These are phyloP conservation scores for Drosophila watanabei DNA, from an alignment of 1,140 invertebrate genomes.

Conservation along the genomic window DNA sequence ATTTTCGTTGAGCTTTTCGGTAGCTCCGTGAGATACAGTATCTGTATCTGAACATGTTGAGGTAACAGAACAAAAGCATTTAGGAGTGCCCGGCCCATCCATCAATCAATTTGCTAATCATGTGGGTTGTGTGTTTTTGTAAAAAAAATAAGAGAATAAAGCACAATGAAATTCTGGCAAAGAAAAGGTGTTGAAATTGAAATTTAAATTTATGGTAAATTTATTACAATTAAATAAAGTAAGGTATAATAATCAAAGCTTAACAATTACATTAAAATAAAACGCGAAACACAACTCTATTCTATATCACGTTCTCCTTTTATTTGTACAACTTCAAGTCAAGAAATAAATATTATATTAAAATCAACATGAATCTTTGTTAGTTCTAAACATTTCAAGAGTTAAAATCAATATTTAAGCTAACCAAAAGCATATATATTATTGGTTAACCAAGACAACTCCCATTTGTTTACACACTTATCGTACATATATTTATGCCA, in stretches of 20 bases:
- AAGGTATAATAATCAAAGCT: background rate
- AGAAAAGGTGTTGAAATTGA: conserved; percentile 38
- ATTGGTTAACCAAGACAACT: background rate
- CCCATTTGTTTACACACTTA: conserved; percentile 12
- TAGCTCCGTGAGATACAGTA: conserved; percentile 58
- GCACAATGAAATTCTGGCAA: background rate
- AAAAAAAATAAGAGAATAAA: conserved; percentile 25
- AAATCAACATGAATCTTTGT: background rate
- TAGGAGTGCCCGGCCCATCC: conserved; percentile 62
- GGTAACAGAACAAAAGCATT: conserved; percentile 55
- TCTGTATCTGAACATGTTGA: conserved; percentile 25
- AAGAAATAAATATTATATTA: background rate
- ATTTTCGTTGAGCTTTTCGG: conserved; percentile 41
- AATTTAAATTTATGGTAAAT: background rate
- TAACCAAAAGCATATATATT: background rate
- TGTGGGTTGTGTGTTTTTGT: conserved; percentile 50
- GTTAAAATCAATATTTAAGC: background rate
- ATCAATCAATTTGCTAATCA: conserved; percentile 79
- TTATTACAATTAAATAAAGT: background rate
- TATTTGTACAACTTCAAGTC: background rate
- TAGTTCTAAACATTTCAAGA: background rate
- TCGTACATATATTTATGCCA: conserved; percentile 13
- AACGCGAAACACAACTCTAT: background rate
- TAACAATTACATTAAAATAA: background rate
- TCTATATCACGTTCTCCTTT: background rate